These are phyloP conservation scores for Melikaiella ostensackeni DNA, from an alignment of 2,888 invertebrate species.

Conservation along the genomic window DNA sequence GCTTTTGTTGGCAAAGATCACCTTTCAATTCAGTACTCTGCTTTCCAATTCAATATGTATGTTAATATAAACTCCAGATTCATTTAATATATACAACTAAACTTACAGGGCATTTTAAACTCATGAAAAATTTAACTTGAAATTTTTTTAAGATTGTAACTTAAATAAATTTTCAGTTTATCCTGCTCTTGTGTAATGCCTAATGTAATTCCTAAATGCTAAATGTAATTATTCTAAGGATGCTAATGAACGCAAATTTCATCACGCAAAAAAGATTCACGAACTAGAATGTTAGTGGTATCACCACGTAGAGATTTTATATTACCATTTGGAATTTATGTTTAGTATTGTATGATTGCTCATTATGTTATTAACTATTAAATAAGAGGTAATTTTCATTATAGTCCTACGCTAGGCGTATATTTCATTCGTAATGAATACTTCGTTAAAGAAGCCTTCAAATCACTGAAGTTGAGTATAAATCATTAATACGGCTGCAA, in stretches of 20 bases:
- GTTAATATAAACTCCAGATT: constrained; percentile 15
- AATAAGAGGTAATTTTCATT: neutral
- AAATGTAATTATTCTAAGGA: constrained; percentile 8
- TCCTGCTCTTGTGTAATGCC: no score
- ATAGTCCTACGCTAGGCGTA: neutral
- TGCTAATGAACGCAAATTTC: constrained; percentile 18
- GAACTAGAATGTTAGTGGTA: constrained; percentile 10
- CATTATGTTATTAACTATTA: neutral
- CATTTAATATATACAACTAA: neutral
- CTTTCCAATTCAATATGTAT: constrained; percentile 40
- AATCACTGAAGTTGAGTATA: neutral
- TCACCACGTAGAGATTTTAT: constrained; percentile 3
- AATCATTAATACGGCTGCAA: constrained; percentile 20
- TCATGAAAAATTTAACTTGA: no score
- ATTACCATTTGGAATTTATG: neutral
- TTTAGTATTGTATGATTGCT: neutral
- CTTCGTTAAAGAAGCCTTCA: neutral
- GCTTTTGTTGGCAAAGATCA: constrained; percentile 32
- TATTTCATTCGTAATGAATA: neutral
- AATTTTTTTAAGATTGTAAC: no score
- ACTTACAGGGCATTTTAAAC: neutral
- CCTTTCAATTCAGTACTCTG: constrained; percentile 33
- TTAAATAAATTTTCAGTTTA: no score
- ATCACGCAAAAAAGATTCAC: neutral
- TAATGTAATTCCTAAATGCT: neutral